A percentile compares a stretch with the other conserved stretches of the same genome.
phyloP scores from a whole-genome alignment of 2,113 vertebrate genomes.

The Phalacrocorax aristotelis region DNA sequence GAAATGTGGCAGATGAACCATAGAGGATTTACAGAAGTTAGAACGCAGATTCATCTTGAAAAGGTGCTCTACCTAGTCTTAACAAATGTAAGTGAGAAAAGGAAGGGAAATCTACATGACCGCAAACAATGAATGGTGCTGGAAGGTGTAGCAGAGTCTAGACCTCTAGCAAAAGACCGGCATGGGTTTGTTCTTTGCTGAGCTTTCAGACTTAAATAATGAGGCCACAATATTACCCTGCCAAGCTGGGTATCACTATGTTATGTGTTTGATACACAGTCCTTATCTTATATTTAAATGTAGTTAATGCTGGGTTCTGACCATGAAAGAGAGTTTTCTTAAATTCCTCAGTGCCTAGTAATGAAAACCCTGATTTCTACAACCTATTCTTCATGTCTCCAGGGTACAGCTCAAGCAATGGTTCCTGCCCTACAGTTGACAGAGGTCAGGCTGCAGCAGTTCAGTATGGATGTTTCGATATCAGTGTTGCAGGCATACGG shows the following conservation, averaged over 20 bases:
- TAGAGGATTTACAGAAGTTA: background rate
- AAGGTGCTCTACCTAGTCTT: background rate
- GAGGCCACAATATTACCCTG: background rate
- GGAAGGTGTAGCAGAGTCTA: background rate
- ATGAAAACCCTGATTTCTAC: background rate
- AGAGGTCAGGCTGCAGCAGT: background rate
- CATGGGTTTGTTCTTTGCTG: background rate
- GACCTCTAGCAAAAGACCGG: background rate
- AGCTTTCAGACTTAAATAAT: background rate
- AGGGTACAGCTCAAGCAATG: background rate
- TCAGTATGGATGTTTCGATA: background rate
- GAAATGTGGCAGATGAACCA: background rate
- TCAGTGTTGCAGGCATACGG: background rate
- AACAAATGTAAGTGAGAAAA: background rate
- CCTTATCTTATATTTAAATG: background rate
- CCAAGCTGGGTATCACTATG: background rate
- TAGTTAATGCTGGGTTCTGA: background rate
- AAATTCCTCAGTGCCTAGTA: background rate
- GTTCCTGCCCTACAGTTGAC: background rate
- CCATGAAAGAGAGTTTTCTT: background rate
- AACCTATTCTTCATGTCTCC: background rate
- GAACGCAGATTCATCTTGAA: background rate
- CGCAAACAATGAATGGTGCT: background rate
- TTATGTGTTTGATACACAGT: background rate
- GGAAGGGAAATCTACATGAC: background rate